Evolutionary conservation across 2,888 invertebrate genomes (phyloP), one percentile per base, ranked within the genome.

Genomic region (Cryptus armator): DNA sequence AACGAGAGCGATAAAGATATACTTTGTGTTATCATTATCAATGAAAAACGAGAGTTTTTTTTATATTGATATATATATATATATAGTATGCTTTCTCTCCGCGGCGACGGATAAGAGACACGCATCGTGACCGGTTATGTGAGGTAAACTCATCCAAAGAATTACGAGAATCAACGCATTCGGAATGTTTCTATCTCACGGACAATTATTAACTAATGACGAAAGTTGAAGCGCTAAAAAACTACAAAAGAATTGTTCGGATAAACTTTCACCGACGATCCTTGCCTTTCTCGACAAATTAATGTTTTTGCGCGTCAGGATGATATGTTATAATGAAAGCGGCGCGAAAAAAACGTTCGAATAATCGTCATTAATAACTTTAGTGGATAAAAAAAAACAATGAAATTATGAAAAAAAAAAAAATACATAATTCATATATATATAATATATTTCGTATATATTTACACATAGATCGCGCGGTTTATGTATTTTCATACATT

Each of bases 1-100:
- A 81, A 76, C 12, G 51, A 80, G 71, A 84, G 71, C 56, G 76
- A 80, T 76, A 24, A 62, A 32, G 6, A 29, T 67, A 12, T 9
- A 74, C 48, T 71, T 29, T 44, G 24, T 44, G 16, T 46, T 37
- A 66, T 66, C 51, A 76, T 53, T 37, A 66, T 66, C 51, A 76
- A 68, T 68, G 19, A 68, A 68, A 79, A 56, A 62, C 16, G 43
- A 56, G 29, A 48, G 46, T 6, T n/a, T 6, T 37, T 43, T 14
- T 12, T 19, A 5, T 14, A 37, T 6, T 5, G 6, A 24, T 10
- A 19, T 4, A 16, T 9, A 24, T 10, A 10, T 4, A 16, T 9
- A 24, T 24, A 24, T 24, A 24, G 24, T 16, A 37, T n/a, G 56
- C 59, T 66, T 78, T 68, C 32, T 46, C 46, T 78, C 68, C 10